These are phyloP conservation scores for Megastigmus dorsalis DNA, from an alignment of 2,888 invertebrate genomes.

Conservation along the genomic window DNA sequence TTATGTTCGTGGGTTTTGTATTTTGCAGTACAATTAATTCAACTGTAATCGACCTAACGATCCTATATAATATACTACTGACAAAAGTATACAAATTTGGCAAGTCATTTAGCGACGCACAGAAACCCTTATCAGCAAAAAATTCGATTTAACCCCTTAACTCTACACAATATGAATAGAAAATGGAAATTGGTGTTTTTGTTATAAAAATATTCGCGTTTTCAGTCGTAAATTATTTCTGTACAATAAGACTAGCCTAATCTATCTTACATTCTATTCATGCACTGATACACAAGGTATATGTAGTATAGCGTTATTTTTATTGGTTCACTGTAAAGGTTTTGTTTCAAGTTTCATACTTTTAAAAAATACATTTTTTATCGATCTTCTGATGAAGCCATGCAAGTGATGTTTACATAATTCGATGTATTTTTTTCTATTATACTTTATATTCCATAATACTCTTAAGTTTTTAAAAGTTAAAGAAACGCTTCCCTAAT, in stretches of 20 bases:
- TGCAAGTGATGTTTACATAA: too few species aligned
- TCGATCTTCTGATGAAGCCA: too few species aligned
- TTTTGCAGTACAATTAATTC: conserved; percentile 57
- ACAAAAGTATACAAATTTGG: conserved; percentile 49
- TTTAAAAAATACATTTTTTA: too few species aligned
- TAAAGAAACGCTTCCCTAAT: not conserved
- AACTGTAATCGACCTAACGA: conserved; percentile 59
- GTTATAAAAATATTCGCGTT: conserved; percentile 34
- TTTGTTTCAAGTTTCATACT: not conserved
- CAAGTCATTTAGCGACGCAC: conserved; percentile 34
- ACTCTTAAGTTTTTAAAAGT: not conserved
- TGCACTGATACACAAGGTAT: conserved; percentile 6
- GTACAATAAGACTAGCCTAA: conserved; percentile 32
- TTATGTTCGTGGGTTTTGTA: conserved; percentile 57
- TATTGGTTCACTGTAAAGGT: not conserved
- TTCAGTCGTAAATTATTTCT: conserved; percentile 28
- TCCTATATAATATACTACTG: conserved; percentile 59
- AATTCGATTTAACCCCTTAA: conserved; percentile 30
- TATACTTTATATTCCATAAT: not conserved
- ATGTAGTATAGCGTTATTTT: conserved; percentile 4
- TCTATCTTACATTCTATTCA: conserved; percentile 30
- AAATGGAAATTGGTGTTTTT: conserved; percentile 16
- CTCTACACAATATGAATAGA: not conserved
- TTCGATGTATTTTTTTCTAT: too few species aligned
- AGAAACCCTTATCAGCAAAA: conserved; percentile 22